A percentile compares a stretch with the other conserved stretches of the same genome.
Evolutionary conservation across 2,797 vertebrate species (phyloP).

Genomic region (Streptopelia turtur): DNA sequence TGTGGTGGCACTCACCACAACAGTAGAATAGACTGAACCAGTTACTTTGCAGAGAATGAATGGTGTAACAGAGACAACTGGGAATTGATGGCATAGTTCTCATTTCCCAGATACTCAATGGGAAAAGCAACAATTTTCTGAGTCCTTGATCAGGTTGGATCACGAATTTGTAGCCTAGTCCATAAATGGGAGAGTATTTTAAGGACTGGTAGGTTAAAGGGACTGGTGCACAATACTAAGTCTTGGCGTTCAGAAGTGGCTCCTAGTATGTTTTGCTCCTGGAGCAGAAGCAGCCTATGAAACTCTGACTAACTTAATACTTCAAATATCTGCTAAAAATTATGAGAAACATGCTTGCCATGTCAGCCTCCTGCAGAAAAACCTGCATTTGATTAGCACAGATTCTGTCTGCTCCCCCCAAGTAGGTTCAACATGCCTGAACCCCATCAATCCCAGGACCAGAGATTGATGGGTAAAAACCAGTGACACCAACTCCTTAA

Average conservation of each 20-base stretch:
- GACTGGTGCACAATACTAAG: neutral
- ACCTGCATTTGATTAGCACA: neutral
- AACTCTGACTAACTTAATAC: neutral
- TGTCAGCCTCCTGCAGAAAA: neutral
- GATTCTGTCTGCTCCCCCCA: neutral
- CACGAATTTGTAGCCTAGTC: neutral
- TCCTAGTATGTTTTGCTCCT: neutral
- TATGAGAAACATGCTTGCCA: neutral
- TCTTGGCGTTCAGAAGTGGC: neutral
- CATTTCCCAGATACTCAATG: neutral
- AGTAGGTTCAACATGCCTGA: neutral
- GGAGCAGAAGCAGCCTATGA: neutral
- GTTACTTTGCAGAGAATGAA: neutral
- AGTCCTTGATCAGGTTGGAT: neutral
- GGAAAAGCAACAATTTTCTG: neutral
- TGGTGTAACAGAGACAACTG: neutral
- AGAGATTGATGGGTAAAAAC: neutral
- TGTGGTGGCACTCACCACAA: rapidly evolving
- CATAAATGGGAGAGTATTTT: neutral
- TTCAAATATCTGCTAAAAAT: slow-evolving; percentile 30
- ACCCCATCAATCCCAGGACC: neutral
- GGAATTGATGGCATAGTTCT: neutral
- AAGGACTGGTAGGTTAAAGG: neutral
- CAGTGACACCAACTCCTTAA: neutral
- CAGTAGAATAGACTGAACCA: neutral